phyloP scores from a whole-genome alignment of 1,140 invertebrate species.

The Panagrolaimus sp. region DNA sequence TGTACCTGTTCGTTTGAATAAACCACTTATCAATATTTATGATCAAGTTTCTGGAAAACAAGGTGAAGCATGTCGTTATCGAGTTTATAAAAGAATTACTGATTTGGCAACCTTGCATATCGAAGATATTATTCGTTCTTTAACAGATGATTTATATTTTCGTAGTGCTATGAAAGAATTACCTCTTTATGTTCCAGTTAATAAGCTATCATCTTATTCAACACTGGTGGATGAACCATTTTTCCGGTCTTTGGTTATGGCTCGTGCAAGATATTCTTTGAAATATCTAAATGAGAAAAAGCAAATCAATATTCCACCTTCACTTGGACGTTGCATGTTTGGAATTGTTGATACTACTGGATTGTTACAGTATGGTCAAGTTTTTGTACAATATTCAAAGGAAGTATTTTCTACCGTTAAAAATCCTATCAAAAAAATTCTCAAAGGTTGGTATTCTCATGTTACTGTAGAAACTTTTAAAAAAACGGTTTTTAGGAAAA shows the following conservation, averaged over 20 bases:
- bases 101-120: background rate
- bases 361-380: slow-evolving; percentile 38
- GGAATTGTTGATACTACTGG: slow-evolving; percentile 45
- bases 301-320: slow-evolving; percentile 32
- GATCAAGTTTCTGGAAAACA: slow-evolving; percentile 10
- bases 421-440: background rate
- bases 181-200: background rate
- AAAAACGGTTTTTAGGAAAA: too few relatives aligned
- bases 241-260: slow-evolving; percentile 50
- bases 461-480: too few relatives aligned
- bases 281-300: slow-evolving; percentile 14
- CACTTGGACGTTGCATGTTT: slow-evolving; percentile 42
- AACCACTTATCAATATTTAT: background rate
- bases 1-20: background rate
- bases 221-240: slow-evolving; percentile 58
- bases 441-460: too few relatives aligned
- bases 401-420: slow-evolving; percentile 15
- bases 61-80: background rate
- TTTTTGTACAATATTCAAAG: slow-evolving; percentile 44
- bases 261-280: slow-evolving; percentile 34
- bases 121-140: background rate
- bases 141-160: background rate
- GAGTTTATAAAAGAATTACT: background rate
- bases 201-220: background rate
- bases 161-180: background rate